Percentiles rank a stretch among this genome's conserved stretches.
These are phyloP conservation scores for Drosophila simulans DNA, from an alignment of 1,140 invertebrate species.

Conservation along the genomic window DNA sequence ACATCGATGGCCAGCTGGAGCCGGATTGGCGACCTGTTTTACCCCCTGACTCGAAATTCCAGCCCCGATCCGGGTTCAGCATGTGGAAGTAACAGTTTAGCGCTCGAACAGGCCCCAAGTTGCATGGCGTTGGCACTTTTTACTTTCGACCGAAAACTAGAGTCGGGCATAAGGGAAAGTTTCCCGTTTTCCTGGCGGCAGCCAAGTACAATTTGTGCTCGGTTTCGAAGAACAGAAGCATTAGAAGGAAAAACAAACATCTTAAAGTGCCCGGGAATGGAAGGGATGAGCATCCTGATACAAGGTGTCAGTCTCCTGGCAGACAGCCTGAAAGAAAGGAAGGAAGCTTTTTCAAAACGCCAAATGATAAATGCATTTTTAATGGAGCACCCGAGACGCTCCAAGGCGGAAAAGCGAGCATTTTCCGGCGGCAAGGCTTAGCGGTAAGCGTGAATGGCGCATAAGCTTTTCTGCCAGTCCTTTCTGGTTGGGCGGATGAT, in stretches of 20 bases:
- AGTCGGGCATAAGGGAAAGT: conserved; percentile 52
- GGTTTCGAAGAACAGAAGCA: conserved; percentile 7
- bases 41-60: conserved; percentile 4
- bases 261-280: conserved; percentile 45
- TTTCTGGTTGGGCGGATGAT: conserved; percentile 58
- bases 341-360: conserved; percentile 78
- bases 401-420: conserved; percentile 39
- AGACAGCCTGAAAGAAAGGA: conserved; percentile 46
- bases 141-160: conserved; percentile 60
- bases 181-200: conserved; percentile 39
- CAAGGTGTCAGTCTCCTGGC: conserved; percentile 37
- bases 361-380: conserved; percentile 82
- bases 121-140: conserved; percentile 61
- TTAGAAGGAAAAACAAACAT: conserved; percentile 36
- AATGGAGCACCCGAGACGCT: conserved; percentile 61
- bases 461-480: conserved; percentile 32
- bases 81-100: conserved; percentile 81
- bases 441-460: conserved; percentile 26
- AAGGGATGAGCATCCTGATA: conserved; percentile 44
- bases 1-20: conserved; percentile 72
- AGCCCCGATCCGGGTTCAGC: conserved; percentile 18
- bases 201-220: conserved; percentile 70
- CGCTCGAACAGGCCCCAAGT: conserved; percentile 78
- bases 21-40: conserved; percentile 47
- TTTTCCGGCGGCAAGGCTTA: conserved; percentile 53